Conservation (phyloP, 2,113 vertebrate species). For the Crotalus horridus region DNA sequence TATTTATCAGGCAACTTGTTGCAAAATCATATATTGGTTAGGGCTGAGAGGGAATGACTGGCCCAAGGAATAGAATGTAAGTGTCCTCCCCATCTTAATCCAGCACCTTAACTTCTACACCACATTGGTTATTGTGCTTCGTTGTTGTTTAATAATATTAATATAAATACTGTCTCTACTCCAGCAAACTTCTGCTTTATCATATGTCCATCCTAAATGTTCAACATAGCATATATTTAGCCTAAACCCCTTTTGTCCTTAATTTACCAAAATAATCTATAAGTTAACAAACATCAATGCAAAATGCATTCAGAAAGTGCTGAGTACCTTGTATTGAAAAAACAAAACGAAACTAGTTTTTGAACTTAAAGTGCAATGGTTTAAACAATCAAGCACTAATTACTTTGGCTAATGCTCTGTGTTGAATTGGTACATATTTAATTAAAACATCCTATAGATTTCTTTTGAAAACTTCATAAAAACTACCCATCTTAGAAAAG, state of each 20-base stretch:
- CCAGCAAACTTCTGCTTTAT: not conserved
- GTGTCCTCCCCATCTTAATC: not conserved
- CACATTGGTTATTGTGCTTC: not conserved
- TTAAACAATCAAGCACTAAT: not conserved
- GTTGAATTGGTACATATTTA: not conserved
- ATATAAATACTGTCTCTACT: not conserved
- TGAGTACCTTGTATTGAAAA: not conserved
- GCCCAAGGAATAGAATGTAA: not conserved
- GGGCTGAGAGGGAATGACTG: not conserved
- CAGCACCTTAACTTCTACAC: not conserved
- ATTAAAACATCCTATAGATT: not conserved
- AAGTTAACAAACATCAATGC: not conserved
- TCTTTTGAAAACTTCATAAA: not conserved
- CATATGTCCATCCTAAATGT: not conserved
- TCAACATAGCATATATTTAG: not conserved
- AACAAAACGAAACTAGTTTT: not conserved
- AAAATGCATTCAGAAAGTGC: not conserved
- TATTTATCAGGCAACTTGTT: not conserved
- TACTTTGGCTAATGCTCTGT: not conserved
- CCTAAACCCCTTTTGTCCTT: not conserved
- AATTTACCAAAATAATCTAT: not conserved
- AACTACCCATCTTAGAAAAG: not conserved
- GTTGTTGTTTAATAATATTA: not conserved
- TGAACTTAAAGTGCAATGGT: not conserved
- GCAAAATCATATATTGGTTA: not conserved